Percentiles rank a stretch among this genome's conserved stretches.
Evolutionary conservation across 2,888 invertebrate genomes (phyloP).

Genomic region (Philopedon plagiatum): DNA sequence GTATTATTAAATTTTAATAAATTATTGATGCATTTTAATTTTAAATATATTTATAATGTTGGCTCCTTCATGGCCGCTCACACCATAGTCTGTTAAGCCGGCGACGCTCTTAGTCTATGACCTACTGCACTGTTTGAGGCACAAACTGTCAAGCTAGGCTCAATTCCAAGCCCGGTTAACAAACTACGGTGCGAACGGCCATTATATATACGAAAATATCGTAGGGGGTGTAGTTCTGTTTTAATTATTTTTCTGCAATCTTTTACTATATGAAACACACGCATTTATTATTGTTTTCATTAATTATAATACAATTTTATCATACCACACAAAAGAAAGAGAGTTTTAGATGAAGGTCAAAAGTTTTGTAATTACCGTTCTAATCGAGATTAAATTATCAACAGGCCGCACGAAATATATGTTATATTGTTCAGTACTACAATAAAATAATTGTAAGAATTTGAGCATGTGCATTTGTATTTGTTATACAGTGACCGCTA

Average conservation of each 20-base stretch:
- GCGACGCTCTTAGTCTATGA: too few species aligned
- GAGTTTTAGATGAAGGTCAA: slow-evolving; percentile 12
- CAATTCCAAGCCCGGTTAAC: too few species aligned
- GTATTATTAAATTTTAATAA: too few species aligned
- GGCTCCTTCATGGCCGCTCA: too few species aligned
- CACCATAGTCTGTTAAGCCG: too few species aligned
- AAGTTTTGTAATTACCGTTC: slow-evolving; percentile 32
- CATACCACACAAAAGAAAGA: neutral
- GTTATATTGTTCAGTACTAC: neutral
- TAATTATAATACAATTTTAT: slow-evolving; percentile 9
- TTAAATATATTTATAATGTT: too few species aligned
- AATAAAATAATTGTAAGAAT: slow-evolving; percentile 9
- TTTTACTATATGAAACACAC: neutral
- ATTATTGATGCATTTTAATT: too few species aligned
- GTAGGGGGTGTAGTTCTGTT: neutral
- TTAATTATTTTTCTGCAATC: neutral
- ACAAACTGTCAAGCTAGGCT: too few species aligned
- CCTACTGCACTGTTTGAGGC: too few species aligned
- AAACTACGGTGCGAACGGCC: too few species aligned
- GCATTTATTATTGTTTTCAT: neutral
- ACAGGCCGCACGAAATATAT: slow-evolving; percentile 14
- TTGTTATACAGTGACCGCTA: too few species aligned
- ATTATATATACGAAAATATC: too few species aligned
- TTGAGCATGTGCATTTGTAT: neutral
- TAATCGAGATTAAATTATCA: slow-evolving; percentile 33